Percentiles rank a stretch among this genome's conserved stretches.
Evolutionary conservation across 1,140 invertebrate species (phyloP).

Genomic region (Microplitis mediator): DNA sequence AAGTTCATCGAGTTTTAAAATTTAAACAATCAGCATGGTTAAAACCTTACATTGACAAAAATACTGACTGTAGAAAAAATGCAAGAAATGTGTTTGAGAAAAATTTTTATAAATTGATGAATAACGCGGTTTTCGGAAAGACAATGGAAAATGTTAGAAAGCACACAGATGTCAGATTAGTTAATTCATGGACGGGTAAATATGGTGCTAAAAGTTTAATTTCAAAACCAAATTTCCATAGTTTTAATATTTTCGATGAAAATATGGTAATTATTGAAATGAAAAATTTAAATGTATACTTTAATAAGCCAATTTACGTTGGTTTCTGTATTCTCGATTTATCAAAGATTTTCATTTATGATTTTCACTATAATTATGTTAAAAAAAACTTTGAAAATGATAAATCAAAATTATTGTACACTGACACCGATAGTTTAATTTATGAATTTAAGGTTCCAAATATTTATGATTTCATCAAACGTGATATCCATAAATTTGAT

Average conservation of each 20-base stretch:
- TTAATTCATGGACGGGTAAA: not conserved
- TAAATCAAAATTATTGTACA: not conserved
- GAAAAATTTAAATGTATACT: not conserved
- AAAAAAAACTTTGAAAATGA: not conserved
- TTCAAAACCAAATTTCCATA: not conserved
- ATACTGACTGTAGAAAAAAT: conserved; percentile 45
- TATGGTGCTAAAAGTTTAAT: not conserved
- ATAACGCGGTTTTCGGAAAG: too few species aligned
- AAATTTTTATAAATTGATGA: conserved; percentile 53
- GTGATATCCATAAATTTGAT: not conserved
- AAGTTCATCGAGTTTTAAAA: not conserved
- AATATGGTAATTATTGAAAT: not conserved
- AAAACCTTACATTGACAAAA: conserved; percentile 54
- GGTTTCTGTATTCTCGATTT: not conserved
- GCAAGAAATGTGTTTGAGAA: conserved; percentile 59
- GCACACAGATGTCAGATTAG: not conserved
- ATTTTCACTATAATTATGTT: conserved; percentile 2
- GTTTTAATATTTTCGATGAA: not conserved
- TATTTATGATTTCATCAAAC: too few species aligned
- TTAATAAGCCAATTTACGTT: not conserved
- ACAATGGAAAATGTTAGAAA: conserved; percentile 28
- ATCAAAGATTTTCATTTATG: not conserved
- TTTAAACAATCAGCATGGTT: conserved; percentile 48
- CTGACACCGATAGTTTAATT: not conserved
- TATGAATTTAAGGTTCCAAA: not conserved